phyloP scores from a whole-genome alignment of 1,140 invertebrate genomes.

The Procambarus clarkii region DNA sequence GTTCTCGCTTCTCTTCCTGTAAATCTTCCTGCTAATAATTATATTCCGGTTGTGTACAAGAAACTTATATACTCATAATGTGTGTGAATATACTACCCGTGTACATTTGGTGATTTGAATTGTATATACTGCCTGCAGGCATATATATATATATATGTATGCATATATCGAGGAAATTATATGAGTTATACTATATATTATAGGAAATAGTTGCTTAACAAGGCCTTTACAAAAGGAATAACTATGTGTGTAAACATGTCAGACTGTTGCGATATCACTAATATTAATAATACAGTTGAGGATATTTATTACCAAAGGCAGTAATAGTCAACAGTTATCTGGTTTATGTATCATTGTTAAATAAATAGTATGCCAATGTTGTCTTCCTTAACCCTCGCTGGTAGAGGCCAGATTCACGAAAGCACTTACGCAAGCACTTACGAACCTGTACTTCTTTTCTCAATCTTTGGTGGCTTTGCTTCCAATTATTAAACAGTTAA shows the following conservation, averaged over 20 bases:
- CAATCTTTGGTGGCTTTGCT: no score
- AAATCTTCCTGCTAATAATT: background rate
- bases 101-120: background rate
- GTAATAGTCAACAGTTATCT: background rate
- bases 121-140: background rate
- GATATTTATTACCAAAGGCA: slow-evolving; percentile 12
- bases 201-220: background rate
- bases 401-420: no score
- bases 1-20: background rate
- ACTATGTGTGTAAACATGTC: background rate
- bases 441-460: no score
- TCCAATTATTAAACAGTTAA: no score
- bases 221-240: background rate
- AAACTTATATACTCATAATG: background rate
- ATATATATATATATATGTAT: background rate
- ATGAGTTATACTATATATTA: background rate
- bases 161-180: background rate
- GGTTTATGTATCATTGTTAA: no score
- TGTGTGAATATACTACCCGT: background rate
- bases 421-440: no score
- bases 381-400: no score
- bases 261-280: background rate
- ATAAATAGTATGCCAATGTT: no score
- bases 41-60: background rate
- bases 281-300: background rate